These are phyloP conservation scores for Tridacna crocea DNA, from an alignment of 2,888 invertebrate genomes.

Conservation along the genomic window DNA sequence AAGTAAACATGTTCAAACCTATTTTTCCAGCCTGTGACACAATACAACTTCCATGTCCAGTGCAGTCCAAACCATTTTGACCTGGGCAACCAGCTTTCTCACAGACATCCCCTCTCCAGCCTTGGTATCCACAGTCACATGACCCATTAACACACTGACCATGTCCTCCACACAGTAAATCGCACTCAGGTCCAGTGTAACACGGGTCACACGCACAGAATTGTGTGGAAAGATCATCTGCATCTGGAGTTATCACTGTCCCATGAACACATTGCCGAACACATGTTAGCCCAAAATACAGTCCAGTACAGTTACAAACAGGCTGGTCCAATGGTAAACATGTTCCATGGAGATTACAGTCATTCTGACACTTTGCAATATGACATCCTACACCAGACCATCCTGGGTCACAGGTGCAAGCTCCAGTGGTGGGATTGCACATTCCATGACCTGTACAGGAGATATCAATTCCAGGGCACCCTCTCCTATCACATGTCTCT, in stretches of 20 bases:
- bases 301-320: slow-evolving; percentile 46
- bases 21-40: slow-evolving; percentile 54
- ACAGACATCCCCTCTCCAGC: slow-evolving; percentile 71
- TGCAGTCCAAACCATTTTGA: slow-evolving; percentile 61
- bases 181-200: slow-evolving; percentile 63
- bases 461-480: slow-evolving; percentile 69
- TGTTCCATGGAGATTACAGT: slow-evolving; percentile 67
- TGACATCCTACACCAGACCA: slow-evolving; percentile 72
- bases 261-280: slow-evolving; percentile 56
- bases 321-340: slow-evolving; percentile 59
- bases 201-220: slow-evolving; percentile 66
- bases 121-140: slow-evolving; percentile 72
- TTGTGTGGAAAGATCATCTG: slow-evolving; percentile 40
- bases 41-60: slow-evolving; percentile 69
- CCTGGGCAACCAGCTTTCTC: slow-evolving; percentile 74
- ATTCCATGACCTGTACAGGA: slow-evolving; percentile 69
- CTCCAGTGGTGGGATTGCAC: slow-evolving; percentile 63
- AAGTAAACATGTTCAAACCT: slow-evolving; percentile 35
- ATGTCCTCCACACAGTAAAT: slow-evolving; percentile 49
- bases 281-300: slow-evolving; percentile 59
- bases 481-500: slow-evolving; percentile 66
- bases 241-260: slow-evolving; percentile 31
- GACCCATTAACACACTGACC: slow-evolving; percentile 55
- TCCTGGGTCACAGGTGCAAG: slow-evolving; percentile 69
- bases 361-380: slow-evolving; percentile 65